These are phyloP conservation scores for Heliothis subflexa DNA, from an alignment of 1,140 invertebrate species.

Conservation along the genomic window DNA sequence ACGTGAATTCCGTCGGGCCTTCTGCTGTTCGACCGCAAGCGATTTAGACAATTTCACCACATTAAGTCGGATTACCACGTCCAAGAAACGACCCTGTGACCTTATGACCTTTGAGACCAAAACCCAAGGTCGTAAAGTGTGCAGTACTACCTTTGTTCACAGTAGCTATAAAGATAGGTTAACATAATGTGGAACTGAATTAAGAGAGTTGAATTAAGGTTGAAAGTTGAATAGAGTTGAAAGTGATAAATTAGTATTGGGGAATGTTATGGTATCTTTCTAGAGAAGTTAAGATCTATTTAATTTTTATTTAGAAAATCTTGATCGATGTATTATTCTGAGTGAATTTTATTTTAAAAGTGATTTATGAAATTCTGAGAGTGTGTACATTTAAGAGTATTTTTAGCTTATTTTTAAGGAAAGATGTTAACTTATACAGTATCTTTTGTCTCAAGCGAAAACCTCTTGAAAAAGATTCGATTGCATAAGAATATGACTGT, in stretches of 20 bases:
- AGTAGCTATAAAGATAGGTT: slow-evolving; percentile 51
- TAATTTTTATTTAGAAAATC: neutral
- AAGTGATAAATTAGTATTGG: neutral
- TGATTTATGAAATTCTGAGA: too few relatives aligned
- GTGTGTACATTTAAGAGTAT: neutral
- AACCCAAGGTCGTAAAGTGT: slow-evolving; percentile 50
- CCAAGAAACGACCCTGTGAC: slow-evolving; percentile 58
- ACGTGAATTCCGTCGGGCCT: slow-evolving; percentile 88
- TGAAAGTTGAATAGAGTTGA: neutral
- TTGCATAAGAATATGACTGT: too few relatives aligned
- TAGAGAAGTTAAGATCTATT: neutral
- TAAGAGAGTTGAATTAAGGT: neutral
- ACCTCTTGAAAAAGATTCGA: too few relatives aligned
- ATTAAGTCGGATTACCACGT: slow-evolving; percentile 64
- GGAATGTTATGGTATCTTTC: neutral
- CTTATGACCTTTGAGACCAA: slow-evolving; percentile 41
- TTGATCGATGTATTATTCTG: neutral
- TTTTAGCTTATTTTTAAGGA: too few relatives aligned
- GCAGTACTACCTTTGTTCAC: slow-evolving; percentile 57
- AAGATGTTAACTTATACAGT: too few relatives aligned
- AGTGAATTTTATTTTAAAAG: neutral
- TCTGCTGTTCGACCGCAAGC: slow-evolving; percentile 77
- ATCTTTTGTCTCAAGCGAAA: too few relatives aligned
- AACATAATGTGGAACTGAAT: slow-evolving; percentile 10
- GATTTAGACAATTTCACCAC: slow-evolving; percentile 65